Evolutionary conservation across 92 coral and sea anemone genomes (phyloP).

Genomic region (Hydrozoanthus gracilis): DNA sequence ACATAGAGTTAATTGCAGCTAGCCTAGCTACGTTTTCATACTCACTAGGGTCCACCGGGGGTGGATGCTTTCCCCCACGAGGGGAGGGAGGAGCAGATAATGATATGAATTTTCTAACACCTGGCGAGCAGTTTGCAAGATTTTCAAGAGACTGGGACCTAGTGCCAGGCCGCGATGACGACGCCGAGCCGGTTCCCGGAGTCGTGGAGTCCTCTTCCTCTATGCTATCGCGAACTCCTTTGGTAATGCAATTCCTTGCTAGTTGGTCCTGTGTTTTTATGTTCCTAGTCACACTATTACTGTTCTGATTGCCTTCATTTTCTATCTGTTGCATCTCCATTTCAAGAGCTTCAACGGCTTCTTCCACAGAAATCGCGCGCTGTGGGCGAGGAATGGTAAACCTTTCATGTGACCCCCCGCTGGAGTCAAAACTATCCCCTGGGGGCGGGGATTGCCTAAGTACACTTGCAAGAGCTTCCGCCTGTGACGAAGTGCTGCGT

Average conservation of each 20-base stretch:
- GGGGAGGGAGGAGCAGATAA: constrained; percentile 99
- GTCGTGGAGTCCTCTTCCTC: constrained; percentile 32
- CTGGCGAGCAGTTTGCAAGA: constrained; percentile 15
- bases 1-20: constrained; percentile 73
- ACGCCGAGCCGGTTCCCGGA: constrained; percentile 46
- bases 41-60: constrained; percentile 67
- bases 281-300: constrained; percentile 21
- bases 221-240: neutral
- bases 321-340: constrained; percentile 42
- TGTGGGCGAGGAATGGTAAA: constrained; percentile 29
- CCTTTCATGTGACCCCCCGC: constrained; percentile 35
- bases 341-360: constrained; percentile 89
- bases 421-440: neutral
- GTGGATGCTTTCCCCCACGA: constrained; percentile 91
- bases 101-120: constrained; percentile 51
- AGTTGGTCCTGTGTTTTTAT: constrained; percentile 4
- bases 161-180: constrained; percentile 67
- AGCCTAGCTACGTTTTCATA: constrained; percentile 65
- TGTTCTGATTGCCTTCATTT: constrained; percentile 12
- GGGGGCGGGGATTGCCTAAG: constrained; percentile 86
- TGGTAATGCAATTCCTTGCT: constrained; percentile 47
- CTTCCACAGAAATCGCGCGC: constrained; percentile 74
- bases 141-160: constrained; percentile 75
- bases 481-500: constrained; percentile 84
- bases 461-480: constrained; percentile 96